Evolutionary conservation across 2,113 vertebrate genomes (phyloP).

Genomic region (Xerus inauris): DNA sequence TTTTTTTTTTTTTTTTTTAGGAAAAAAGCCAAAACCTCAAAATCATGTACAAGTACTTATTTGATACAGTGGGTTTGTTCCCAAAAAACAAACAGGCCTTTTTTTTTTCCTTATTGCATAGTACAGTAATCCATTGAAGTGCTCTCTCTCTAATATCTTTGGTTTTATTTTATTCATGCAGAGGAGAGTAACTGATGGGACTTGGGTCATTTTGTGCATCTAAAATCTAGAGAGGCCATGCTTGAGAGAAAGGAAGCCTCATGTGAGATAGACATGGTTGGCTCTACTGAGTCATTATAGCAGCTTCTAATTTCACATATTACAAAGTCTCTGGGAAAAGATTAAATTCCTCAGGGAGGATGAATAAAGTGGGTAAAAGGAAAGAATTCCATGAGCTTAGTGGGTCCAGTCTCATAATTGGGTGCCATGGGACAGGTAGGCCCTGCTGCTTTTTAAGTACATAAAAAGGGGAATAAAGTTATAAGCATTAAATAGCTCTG

Average conservation of each 20-base stretch:
- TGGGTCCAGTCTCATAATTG: background rate
- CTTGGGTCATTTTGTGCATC: background rate
- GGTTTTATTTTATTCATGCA: background rate
- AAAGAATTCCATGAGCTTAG: background rate
- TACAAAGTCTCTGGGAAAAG: background rate
- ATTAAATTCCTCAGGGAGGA: background rate
- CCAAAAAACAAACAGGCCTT: background rate
- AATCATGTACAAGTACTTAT: background rate
- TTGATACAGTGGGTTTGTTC: background rate
- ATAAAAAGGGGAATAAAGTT: background rate
- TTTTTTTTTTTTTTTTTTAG: slow-evolving; percentile 53
- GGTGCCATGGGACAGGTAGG: background rate
- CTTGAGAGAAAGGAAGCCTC: background rate
- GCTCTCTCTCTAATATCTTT: background rate
- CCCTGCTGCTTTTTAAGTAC: background rate
- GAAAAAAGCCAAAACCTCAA: background rate
- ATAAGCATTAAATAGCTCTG: background rate
- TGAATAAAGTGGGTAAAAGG: background rate
- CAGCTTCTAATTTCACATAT: background rate
- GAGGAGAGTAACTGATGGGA: background rate
- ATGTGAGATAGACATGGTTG: background rate
- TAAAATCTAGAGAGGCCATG: background rate
- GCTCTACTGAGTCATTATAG: background rate
- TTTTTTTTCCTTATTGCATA: background rate
- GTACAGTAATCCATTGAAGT: background rate